phyloP scores from a whole-genome alignment of 2,113 vertebrate species.

The Chaetorhynchus papuensis region DNA sequence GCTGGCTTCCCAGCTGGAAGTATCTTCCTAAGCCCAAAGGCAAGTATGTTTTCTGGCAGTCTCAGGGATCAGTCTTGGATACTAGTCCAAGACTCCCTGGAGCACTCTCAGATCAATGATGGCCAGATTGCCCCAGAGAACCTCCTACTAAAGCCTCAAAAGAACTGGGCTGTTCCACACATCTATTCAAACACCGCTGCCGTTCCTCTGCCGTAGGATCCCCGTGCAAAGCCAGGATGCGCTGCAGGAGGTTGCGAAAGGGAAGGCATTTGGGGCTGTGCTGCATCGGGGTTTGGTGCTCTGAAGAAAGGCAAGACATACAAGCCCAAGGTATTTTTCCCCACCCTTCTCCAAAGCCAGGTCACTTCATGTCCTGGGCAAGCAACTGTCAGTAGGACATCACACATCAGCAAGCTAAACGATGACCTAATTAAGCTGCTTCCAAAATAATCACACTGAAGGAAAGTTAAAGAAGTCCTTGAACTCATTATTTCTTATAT shows the following conservation, averaged over 20 bases:
- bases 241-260: neutral
- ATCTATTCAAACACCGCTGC: neutral
- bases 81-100: neutral
- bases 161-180: neutral
- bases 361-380: neutral
- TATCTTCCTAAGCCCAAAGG: neutral
- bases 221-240: neutral
- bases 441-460: neutral
- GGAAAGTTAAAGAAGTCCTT: neutral
- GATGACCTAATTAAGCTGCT: neutral
- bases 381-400: neutral
- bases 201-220: accelerated
- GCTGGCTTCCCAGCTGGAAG: neutral
- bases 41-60: neutral
- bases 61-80: neutral
- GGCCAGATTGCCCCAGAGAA: neutral
- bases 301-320: neutral
- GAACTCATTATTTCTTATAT: neutral
- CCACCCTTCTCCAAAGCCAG: neutral
- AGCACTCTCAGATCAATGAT: neutral
- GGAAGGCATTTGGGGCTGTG: neutral
- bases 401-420: neutral
- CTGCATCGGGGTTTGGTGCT: neutral
- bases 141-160: neutral
- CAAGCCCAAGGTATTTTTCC: neutral